Conservation (phyloP, 2,113 vertebrate genomes). For the Oxyura jamaicensis region DNA sequence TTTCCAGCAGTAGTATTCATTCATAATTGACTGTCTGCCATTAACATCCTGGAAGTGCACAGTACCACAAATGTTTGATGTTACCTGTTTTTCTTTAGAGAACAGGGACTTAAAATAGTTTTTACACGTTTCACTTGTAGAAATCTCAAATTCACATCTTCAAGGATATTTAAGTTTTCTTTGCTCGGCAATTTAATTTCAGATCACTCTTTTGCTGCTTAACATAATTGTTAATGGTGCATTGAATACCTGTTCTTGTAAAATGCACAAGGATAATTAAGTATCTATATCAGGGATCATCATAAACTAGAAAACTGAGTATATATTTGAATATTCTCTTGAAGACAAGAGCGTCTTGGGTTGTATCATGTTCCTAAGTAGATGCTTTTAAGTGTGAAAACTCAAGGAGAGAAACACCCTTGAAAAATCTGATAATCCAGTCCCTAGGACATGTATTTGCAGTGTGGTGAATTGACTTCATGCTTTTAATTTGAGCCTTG, state of each 20-base stretch:
- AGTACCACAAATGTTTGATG: not conserved
- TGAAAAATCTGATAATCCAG: not conserved
- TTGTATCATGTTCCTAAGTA: not conserved
- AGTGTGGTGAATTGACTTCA: not conserved
- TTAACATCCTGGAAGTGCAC: not conserved
- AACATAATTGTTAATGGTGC: not conserved
- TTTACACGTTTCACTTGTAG: not conserved
- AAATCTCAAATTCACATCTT: not conserved
- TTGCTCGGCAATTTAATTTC: not conserved
- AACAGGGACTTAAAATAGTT: not conserved
- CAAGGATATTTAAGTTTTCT: not conserved
- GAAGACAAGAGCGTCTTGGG: not conserved
- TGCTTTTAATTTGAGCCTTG: not conserved
- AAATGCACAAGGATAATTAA: not conserved
- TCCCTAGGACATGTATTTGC: not conserved
- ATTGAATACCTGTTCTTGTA: not conserved
- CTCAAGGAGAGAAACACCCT: not conserved
- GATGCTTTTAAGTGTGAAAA: not conserved
- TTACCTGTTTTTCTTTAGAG: not conserved
- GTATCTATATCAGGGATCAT: not conserved
- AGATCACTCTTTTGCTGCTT: not conserved
- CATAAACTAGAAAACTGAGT: not conserved
- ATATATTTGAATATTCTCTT: not conserved
- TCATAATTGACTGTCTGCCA: not conserved
- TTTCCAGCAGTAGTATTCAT: not conserved